Base-by-base conservation (phyloP, 2,888 invertebrate species). In the Drosophila cracens region DNA sequence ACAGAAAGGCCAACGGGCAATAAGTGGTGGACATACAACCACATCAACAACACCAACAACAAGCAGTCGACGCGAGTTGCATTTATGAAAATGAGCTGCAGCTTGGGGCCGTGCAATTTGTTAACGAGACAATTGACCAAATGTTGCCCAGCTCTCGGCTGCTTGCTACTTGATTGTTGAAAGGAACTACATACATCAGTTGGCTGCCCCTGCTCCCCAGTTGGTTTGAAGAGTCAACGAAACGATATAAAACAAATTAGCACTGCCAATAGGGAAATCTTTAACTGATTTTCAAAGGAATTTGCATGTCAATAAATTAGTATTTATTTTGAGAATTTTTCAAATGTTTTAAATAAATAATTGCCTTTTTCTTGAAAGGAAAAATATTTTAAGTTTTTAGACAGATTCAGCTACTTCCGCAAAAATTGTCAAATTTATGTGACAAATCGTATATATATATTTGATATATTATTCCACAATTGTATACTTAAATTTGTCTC, bases 61-160 rank as follows among this genome's bases (percentile, higher is more conserved):
- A 33, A 53, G 25, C n/a, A 34, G 56, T 13, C 51, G 59, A 31
- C 68, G 60, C 65, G 65, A 43, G 60, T 69, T 82, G 81, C 78
- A 89, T 87, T 87, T 89, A 87, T 81, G 87, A 89, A 87, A 89
- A 86, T 81, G 81, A 86, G 85, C 83, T 85, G 73, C 70, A 38
- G 53, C 74, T 29, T 57, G 64, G 76, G 70, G 67, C 59, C 68
- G 46, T 70, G 71, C 88, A 86, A 88, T 85, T 85, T 85, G 85
- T 88, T 88, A 88, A 83, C 85, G 70, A 82, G 79, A 83, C 88
- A 88, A 86, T 88, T 88, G 88, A 76, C 83, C 88, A 85, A 87
- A 82, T 84, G 82, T 64, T 79, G 34, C 74, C 54, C 66, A 49
- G 52, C 53, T 59, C 64, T 36, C 38, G 58, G 54, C 59, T 31